Evolutionary conservation across 2,113 vertebrate species (phyloP).

Genomic region (Harpagus bidentatus): DNA sequence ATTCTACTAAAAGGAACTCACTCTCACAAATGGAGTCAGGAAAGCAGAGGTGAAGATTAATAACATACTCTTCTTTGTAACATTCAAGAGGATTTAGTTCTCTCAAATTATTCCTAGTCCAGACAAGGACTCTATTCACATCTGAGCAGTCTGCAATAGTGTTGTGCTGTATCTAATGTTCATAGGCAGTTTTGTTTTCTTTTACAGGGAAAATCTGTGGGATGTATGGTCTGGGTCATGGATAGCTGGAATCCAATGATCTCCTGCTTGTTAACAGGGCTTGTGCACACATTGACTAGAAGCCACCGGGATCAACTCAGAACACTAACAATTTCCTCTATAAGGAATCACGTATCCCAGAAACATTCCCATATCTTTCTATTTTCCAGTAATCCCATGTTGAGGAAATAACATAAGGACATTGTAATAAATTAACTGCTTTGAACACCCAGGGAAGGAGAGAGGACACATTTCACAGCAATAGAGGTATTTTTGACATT

Average conservation of each 20-base stretch:
- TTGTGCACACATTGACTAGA: not conserved
- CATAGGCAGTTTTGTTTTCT: not conserved
- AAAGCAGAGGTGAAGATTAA: not conserved
- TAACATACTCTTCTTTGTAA: not conserved
- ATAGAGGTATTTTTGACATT: slow-evolving; percentile 66
- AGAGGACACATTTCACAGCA: slow-evolving; percentile 22
- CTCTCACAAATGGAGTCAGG: not conserved
- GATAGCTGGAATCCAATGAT: not conserved
- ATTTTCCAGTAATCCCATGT: not conserved
- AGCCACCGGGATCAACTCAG: not conserved
- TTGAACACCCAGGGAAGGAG: not conserved
- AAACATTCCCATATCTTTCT: not conserved
- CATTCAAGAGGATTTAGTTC: not conserved
- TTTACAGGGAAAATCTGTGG: not conserved
- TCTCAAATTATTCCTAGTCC: not conserved
- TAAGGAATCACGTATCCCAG: not conserved
- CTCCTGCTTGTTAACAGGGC: not conserved
- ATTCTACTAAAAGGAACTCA: slow-evolving; percentile 11
- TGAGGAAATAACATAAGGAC: slow-evolving; percentile 27
- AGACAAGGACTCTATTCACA: not conserved
- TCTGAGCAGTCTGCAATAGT: not conserved
- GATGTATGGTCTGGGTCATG: not conserved
- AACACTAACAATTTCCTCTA: not conserved
- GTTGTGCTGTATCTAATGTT: not conserved
- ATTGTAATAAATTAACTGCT: slow-evolving; percentile 50